Evolutionary conservation across 2,888 invertebrate genomes (phyloP).

Genomic region (Sesia apiformis): DNA sequence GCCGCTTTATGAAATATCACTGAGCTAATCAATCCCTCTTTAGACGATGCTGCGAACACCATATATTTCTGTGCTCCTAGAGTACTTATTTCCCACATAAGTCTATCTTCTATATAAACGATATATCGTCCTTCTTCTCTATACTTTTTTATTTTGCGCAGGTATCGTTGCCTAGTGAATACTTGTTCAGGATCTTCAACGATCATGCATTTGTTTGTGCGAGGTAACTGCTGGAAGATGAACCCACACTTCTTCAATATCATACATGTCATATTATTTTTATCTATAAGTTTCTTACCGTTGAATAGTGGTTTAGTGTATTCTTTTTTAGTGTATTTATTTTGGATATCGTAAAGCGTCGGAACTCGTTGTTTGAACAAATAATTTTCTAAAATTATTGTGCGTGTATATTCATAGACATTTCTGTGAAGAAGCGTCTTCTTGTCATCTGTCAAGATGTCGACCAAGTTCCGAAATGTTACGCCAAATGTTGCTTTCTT

Average conservation of each 20-base stretch:
- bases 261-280: too few species aligned
- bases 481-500: too few species aligned
- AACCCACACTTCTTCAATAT: background rate
- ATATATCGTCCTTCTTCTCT: conserved; percentile 1
- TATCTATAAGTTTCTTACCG: too few species aligned
- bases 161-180: conserved; percentile 2
- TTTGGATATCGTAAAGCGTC: background rate
- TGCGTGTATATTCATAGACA: background rate
- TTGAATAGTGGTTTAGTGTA: too few species aligned
- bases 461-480: too few species aligned
- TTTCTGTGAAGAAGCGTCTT: too few species aligned
- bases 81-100: too few species aligned
- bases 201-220: conserved; percentile 1
- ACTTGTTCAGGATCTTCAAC: conserved; percentile 7
- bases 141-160: conserved; percentile 1
- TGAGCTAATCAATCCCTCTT: too few species aligned
- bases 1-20: too few species aligned
- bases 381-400: background rate
- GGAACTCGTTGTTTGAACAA: background rate
- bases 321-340: background rate
- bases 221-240: background rate
- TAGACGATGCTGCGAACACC: background rate
- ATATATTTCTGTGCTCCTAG: background rate
- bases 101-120: conserved; percentile 3
- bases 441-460: too few species aligned